A percentile compares a stretch with the other conserved stretches of the same genome.
These are phyloP conservation scores for Mionectes olivaceus DNA, from an alignment of 2,797 vertebrate species.

Conservation along the genomic window DNA sequence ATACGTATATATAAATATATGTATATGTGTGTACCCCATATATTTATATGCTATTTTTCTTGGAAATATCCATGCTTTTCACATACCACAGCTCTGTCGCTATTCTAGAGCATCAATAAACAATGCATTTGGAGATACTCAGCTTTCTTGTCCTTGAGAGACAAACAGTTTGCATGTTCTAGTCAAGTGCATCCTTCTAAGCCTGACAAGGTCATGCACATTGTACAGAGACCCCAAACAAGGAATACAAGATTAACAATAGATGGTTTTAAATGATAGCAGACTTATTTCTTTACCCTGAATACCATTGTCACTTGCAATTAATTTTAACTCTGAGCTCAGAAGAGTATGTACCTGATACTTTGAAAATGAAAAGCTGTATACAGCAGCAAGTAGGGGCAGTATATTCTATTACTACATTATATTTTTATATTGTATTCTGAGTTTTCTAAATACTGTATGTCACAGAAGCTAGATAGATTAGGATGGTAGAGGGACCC, in stretches of 20 bases:
- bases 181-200: neutral
- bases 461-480: neutral
- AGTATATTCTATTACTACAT: neutral
- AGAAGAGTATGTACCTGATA: neutral
- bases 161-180: neutral
- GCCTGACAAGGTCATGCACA: conserved; percentile 8
- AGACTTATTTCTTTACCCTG: conserved; percentile 30
- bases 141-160: neutral
- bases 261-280: conserved; percentile 3
- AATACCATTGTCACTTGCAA: conserved; percentile 21
- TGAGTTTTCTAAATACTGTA: neutral
- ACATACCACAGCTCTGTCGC: neutral
- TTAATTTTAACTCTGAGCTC: conserved; percentile 40
- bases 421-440: neutral
- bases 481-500: neutral
- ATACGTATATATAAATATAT: neutral
- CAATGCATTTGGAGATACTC: neutral
- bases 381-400: neutral
- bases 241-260: conserved; percentile 29
- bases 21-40: neutral
- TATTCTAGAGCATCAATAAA: neutral
- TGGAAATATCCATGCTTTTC: neutral
- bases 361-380: neutral
- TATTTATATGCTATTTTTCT: neutral
- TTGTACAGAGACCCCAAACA: conserved; percentile 14